Conservation (phyloP, 2,113 vertebrate genomes). For the Eclectus roratus region DNA sequence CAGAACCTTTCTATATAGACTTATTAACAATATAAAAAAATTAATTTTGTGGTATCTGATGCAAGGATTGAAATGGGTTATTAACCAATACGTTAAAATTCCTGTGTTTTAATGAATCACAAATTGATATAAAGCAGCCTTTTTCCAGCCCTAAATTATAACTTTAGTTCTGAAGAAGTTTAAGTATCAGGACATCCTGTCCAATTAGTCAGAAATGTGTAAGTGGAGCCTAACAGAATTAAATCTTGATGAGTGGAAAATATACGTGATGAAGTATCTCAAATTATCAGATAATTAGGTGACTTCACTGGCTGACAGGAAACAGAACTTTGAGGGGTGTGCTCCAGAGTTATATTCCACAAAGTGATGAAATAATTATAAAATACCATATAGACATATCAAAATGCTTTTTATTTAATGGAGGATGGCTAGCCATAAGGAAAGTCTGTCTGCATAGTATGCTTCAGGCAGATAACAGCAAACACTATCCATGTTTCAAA, state of each 20-base stretch:
- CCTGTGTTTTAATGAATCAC: not conserved
- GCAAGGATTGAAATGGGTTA: not conserved
- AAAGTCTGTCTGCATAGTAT: not conserved
- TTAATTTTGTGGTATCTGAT: not conserved
- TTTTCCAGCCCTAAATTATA: not conserved
- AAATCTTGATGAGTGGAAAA: conserved; percentile 12
- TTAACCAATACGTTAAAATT: not conserved
- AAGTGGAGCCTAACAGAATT: not conserved
- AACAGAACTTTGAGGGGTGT: not conserved
- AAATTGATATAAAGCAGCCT: not conserved
- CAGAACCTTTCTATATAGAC: not conserved
- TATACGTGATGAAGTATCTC: not conserved
- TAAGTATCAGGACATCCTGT: not conserved
- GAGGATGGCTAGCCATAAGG: not conserved
- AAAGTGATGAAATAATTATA: not conserved
- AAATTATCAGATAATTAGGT: not conserved
- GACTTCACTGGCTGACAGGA: not conserved
- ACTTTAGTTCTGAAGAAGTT: not conserved
- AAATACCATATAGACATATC: not conserved
- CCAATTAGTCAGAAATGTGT: conserved; percentile 11
- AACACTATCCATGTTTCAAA: not conserved
- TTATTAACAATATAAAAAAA: not conserved
- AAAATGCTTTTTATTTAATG: not conserved
- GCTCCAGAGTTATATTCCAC: not conserved
- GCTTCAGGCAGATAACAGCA: not conserved